A percentile compares a stretch with the other conserved stretches of the same genome.
Evolutionary conservation across 2,113 vertebrate genomes (phyloP).

Genomic region (Notothenia coriiceps): DNA sequence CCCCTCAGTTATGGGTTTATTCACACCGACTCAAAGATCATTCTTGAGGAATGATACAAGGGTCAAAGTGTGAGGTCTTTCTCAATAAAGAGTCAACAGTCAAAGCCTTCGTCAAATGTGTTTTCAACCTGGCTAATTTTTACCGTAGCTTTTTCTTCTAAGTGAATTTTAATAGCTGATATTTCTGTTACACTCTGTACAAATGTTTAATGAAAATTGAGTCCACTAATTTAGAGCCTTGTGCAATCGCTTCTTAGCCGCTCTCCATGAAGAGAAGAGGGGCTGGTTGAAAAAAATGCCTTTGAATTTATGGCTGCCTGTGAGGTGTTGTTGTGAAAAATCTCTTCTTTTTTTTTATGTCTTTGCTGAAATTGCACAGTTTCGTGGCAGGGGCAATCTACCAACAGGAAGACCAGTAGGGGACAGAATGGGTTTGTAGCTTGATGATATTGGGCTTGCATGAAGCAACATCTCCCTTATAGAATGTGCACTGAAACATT

Average conservation of each 20-base stretch:
- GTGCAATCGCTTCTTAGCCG: background rate
- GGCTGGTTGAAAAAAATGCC: slow-evolving; percentile 4
- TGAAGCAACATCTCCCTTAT: background rate
- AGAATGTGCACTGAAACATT: slow-evolving; percentile 1
- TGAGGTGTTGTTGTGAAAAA: background rate
- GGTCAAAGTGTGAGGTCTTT: slow-evolving; percentile 56
- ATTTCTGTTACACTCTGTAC: background rate
- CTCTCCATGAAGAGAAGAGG: background rate
- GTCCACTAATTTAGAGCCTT: background rate
- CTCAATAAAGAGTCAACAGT: slow-evolving; percentile 1
- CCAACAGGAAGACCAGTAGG: slow-evolving; percentile 11
- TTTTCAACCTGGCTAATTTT: background rate
- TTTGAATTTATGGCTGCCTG: background rate
- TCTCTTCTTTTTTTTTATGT: background rate
- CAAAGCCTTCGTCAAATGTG: background rate
- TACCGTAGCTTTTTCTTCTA: background rate
- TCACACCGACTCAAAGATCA: slow-evolving; percentile 45
- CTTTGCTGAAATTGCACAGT: background rate
- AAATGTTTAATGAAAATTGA: background rate
- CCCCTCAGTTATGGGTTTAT: slow-evolving; percentile 58
- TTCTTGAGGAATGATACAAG: slow-evolving; percentile 18
- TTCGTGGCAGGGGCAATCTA: background rate
- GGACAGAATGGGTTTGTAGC: background rate
- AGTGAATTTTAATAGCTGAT: background rate
- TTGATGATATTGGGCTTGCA: background rate